A percentile compares a stretch with the other conserved stretches of the same genome.
Evolutionary conservation across 1,140 invertebrate species (phyloP).

Genomic region (Platorchestia sp.): DNA sequence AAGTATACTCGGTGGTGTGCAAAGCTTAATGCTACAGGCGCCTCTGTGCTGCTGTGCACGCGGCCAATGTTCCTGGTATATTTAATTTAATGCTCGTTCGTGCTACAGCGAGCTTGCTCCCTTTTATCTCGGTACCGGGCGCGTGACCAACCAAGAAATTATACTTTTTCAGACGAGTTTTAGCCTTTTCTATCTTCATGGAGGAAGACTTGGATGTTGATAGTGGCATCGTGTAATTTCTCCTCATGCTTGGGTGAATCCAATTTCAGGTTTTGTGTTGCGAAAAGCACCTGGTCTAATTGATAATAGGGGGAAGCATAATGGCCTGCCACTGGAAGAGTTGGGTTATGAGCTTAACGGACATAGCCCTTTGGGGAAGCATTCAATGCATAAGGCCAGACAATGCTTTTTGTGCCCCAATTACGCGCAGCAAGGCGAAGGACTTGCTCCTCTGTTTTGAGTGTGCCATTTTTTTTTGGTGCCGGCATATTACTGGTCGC

Average conservation of each 20-base stretch:
- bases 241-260: conserved; percentile 49
- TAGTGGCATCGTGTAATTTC: conserved; percentile 5
- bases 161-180: conserved; percentile 9
- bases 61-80: neutral
- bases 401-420: conserved; percentile 15
- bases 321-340: conserved; percentile 24
- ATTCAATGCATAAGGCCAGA: conserved; percentile 23
- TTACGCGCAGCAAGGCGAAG: neutral
- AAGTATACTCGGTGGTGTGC: neutral
- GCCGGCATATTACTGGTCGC: neutral
- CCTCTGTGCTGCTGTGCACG: neutral
- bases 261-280: conserved; percentile 41
- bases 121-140: neutral
- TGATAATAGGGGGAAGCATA: conserved; percentile 33
- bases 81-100: neutral
- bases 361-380: neutral
- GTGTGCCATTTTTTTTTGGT: neutral
- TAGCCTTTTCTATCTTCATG: conserved; percentile 20
- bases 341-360: neutral
- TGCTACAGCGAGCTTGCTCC: neutral
- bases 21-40: neutral
- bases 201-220: conserved; percentile 28
- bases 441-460: neutral
- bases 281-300: conserved; percentile 48
- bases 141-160: neutral